phyloP scores from a whole-genome alignment of 2,797 vertebrate species.

The Silurus lanzhouensis region DNA sequence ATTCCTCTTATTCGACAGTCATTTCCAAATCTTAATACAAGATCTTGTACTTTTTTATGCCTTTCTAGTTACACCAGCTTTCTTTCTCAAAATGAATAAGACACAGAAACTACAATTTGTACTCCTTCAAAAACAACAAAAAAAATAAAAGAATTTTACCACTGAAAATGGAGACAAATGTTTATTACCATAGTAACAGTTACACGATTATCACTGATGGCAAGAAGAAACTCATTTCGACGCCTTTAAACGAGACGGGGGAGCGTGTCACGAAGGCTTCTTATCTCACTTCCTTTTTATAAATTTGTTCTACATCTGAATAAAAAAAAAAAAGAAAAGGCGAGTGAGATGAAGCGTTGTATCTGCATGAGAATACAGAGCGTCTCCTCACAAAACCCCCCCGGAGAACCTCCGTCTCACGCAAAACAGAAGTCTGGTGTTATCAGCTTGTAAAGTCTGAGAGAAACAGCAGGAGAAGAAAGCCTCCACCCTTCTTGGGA shows the following conservation, averaged over 20 bases:
- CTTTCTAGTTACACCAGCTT: no score
- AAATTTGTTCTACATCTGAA: neutral
- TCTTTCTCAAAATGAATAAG: no score
- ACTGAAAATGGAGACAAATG: neutral
- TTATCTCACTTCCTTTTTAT: neutral
- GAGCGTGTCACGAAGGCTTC: neutral
- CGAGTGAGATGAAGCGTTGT: neutral
- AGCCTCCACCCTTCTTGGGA: slow-evolving; percentile 18
- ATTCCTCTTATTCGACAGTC: neutral
- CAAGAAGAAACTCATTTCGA: neutral
- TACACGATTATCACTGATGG: no score
- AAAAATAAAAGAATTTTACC: neutral
- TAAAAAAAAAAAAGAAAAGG: neutral
- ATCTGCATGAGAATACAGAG: slow-evolving; percentile 19
- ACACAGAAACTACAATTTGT: no score
- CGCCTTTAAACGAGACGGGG: neutral
- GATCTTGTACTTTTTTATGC: no score
- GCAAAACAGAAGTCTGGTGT: slow-evolving; percentile 10
- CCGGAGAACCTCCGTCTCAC: slow-evolving; percentile 1
- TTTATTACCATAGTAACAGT: no score
- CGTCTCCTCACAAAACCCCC: slow-evolving; percentile 9
- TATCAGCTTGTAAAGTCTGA: slow-evolving; percentile 23
- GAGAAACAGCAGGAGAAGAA: slow-evolving; percentile 14
- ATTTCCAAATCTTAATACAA: neutral
- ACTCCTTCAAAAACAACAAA: no score